Evolutionary conservation across 1,140 invertebrate genomes (phyloP).

Genomic region (Magallana angulata): DNA sequence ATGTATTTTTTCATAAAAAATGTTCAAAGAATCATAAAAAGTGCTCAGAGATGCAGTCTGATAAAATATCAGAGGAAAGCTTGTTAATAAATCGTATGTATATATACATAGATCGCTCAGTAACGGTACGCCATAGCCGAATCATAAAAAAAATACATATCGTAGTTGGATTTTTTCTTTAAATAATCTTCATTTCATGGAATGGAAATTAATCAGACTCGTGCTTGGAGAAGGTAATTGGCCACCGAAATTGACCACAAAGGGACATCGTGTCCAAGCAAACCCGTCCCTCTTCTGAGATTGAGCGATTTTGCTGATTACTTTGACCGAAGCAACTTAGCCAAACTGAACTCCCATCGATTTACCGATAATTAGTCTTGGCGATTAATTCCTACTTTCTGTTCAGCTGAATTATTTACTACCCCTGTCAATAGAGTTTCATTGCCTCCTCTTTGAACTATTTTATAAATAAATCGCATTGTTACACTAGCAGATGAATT

Average conservation of each 20-base stretch:
- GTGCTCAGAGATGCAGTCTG: no score
- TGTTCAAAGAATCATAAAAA: no score
- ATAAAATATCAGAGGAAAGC: no score
- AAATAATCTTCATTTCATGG: no score
- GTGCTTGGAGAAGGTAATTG: no score
- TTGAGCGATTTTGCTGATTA: constrained; percentile 12
- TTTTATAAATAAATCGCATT: constrained; percentile 6
- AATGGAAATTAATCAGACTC: no score
- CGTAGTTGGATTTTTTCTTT: no score
- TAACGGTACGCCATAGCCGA: no score
- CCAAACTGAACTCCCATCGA: constrained; percentile 28
- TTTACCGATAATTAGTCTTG: constrained; percentile 33
- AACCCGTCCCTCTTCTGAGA: not conserved
- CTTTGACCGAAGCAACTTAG: constrained; percentile 14
- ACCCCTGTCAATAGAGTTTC: not conserved
- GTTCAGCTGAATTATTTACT: constrained; percentile 23
- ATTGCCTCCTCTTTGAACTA: constrained; percentile 14
- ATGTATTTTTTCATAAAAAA: not conserved
- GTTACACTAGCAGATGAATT: not conserved
- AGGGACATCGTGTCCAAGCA: not conserved
- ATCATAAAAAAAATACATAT: no score
- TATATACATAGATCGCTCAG: no score
- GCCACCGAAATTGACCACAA: no score
- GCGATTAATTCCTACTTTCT: constrained; percentile 30
- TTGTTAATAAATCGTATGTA: no score